phyloP scores from a whole-genome alignment of 1,140 invertebrate genomes.

The Ridgeia piscesae region DNA sequence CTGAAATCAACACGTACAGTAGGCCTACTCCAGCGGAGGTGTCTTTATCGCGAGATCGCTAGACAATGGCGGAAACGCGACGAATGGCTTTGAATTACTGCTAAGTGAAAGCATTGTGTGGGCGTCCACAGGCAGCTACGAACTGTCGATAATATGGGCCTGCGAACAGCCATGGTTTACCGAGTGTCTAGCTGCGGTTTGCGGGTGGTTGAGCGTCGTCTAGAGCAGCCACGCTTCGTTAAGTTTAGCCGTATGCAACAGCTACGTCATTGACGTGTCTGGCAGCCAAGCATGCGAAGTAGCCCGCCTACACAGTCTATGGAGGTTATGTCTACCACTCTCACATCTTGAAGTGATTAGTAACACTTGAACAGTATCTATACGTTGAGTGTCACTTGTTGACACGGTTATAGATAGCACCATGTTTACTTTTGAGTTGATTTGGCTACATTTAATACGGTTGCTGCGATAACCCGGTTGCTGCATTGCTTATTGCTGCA shows the following conservation, averaged over 20 bases:
- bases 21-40: neutral
- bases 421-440: neutral
- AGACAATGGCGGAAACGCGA: neutral
- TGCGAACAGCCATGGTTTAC: neutral
- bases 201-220: too few species aligned
- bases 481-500: too few species aligned
- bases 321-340: neutral
- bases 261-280: neutral
- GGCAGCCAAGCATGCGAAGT: neutral
- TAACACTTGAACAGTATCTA: neutral
- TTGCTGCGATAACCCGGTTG: neutral
- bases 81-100: neutral
- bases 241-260: too few species aligned
- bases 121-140: neutral
- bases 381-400: neutral
- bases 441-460: neutral
- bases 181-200: neutral
- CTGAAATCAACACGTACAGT: neutral
- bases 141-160: neutral
- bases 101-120: neutral
- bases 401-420: neutral
- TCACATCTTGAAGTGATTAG: neutral
- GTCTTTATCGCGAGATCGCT: neutral
- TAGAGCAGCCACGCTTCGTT: neutral
- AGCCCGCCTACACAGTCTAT: neutral